These are phyloP conservation scores for Griposia aprilina DNA, from an alignment of 2,888 invertebrate species.

Conservation along the genomic window DNA sequence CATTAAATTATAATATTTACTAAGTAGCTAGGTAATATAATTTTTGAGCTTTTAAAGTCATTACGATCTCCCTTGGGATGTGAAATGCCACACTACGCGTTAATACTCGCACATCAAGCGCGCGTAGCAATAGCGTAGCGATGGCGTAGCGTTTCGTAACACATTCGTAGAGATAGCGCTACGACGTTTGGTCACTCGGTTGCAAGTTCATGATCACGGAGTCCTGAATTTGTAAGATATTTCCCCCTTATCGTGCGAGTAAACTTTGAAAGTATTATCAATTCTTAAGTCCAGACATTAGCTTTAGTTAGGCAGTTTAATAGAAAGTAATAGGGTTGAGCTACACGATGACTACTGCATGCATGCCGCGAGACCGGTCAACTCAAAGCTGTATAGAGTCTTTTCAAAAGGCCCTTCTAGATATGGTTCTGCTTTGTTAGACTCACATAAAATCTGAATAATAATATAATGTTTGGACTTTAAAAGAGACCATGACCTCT, in stretches of 20 bases:
- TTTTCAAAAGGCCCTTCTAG: neutral
- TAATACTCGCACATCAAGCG: neutral
- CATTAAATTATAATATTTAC: neutral
- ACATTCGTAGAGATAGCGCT: conserved; percentile 27
- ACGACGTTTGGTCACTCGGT: neutral
- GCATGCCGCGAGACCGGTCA: neutral
- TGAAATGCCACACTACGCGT: neutral
- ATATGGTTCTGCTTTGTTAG: neutral
- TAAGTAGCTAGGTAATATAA: neutral
- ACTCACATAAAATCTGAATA: neutral
- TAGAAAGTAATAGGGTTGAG: neutral
- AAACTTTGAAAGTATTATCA: neutral
- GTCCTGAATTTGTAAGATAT: neutral
- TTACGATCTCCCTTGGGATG: neutral
- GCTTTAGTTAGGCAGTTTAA: neutral
- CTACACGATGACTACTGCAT: neutral
- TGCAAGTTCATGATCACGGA: neutral
- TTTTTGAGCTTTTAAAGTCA: neutral
- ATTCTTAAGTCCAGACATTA: neutral
- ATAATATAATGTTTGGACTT: neutral
- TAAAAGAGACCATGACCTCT: neutral
- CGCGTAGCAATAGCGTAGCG: conserved; percentile 32
- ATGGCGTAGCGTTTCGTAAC: conserved; percentile 45
- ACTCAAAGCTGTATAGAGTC: neutral
- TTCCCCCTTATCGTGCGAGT: no score